These are phyloP conservation scores for Pelecanus crispus DNA, from an alignment of 2,113 vertebrate species.

Conservation along the genomic window DNA sequence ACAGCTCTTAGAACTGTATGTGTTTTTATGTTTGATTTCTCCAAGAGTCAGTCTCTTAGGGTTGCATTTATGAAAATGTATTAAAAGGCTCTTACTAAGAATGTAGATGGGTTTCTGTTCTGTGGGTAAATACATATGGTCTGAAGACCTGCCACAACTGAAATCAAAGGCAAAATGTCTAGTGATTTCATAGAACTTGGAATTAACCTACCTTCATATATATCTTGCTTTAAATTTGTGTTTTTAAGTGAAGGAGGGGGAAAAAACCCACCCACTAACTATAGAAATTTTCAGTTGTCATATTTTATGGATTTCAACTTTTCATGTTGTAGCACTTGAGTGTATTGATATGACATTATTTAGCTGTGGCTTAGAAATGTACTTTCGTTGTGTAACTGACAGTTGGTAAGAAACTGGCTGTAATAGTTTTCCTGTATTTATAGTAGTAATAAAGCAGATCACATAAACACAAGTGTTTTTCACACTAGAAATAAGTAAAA, in stretches of 20 bases:
- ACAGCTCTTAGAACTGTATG: neutral
- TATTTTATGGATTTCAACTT: neutral
- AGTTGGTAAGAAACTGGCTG: neutral
- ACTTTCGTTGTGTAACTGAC: neutral
- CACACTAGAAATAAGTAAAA: slow-evolving; percentile 22
- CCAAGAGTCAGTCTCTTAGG: neutral
- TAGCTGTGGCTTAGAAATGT: neutral
- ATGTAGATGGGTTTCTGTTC: neutral
- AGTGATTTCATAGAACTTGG: neutral
- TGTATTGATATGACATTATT: neutral
- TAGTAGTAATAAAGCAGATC: slow-evolving; percentile 10
- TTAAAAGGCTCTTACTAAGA: neutral
- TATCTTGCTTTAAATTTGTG: neutral
- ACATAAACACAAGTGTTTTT: slow-evolving; percentile 30
- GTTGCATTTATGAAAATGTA: neutral
- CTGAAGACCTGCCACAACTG: neutral
- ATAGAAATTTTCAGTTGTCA: neutral
- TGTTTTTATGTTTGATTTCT: neutral
- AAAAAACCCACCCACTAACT: fast-evolving
- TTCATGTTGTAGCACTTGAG: neutral
- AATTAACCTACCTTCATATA: neutral
- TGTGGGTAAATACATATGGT: neutral
- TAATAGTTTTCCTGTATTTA: neutral
- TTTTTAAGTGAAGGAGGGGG: neutral
- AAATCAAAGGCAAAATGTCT: neutral